phyloP scores from a whole-genome alignment of 2,113 vertebrate species.

The Pantherophis guttatus region DNA sequence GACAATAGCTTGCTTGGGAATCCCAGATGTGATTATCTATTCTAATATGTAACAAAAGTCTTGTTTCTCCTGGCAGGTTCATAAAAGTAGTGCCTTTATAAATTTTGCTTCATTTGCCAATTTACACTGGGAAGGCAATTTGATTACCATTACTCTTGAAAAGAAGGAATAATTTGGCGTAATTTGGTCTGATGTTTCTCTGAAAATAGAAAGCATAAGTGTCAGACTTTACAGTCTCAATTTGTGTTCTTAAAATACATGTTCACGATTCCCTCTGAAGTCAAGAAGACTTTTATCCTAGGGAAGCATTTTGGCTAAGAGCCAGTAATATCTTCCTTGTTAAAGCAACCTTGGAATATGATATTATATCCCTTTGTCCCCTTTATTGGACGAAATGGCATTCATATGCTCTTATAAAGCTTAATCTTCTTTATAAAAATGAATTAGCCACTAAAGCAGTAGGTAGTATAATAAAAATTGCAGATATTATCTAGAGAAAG shows the following conservation, averaged over 20 bases:
- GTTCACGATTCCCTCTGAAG: slow-evolving; percentile 20
- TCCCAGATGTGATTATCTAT: slow-evolving; percentile 33
- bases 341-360: slow-evolving; percentile 20
- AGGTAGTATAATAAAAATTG: slow-evolving; percentile 23
- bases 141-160: slow-evolving; percentile 35
- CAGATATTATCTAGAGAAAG: background rate
- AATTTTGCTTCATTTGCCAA: slow-evolving; percentile 36
- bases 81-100: slow-evolving; percentile 38
- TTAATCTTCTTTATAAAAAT: slow-evolving; percentile 35
- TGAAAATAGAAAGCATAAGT: slow-evolving; percentile 41
- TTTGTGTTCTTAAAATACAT: slow-evolving; percentile 23
- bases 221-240: slow-evolving; percentile 23
- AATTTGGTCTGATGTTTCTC: slow-evolving; percentile 28
- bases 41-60: slow-evolving; percentile 20
- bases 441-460: slow-evolving; percentile 22
- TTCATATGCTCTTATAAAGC: slow-evolving; percentile 14
- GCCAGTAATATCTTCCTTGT: slow-evolving; percentile 24
- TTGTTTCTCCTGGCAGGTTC: slow-evolving; percentile 36
- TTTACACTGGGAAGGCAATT: slow-evolving; percentile 16
- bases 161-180: slow-evolving; percentile 35
- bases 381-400: slow-evolving; percentile 35
- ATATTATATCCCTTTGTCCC: background rate
- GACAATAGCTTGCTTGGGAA: slow-evolving; percentile 35
- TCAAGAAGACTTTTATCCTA: slow-evolving; percentile 15
- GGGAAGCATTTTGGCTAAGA: slow-evolving; percentile 9